Percentiles rank a stretch among this genome's conserved stretches.
phyloP scores from a whole-genome alignment of 2,113 vertebrate genomes.

The Oncorhynchus tshawytscha region DNA sequence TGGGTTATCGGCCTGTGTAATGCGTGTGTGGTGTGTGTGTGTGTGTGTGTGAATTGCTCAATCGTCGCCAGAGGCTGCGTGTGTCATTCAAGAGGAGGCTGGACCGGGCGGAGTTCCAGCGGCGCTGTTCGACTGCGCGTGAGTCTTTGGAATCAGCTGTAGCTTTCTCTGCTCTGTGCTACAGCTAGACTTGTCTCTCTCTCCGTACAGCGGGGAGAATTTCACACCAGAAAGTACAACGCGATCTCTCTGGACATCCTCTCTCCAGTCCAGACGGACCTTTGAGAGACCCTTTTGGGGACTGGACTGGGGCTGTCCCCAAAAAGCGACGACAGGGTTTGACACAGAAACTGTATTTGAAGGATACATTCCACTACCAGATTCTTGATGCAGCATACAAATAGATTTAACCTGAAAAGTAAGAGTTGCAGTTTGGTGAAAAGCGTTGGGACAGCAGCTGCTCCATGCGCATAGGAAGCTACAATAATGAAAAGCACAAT shows the following conservation, averaged over 20 bases:
- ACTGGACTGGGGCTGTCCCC: conserved; percentile 36
- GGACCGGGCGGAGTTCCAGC: conserved; percentile 70
- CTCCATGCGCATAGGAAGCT: neutral
- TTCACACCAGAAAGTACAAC: conserved; percentile 43
- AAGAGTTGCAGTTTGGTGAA: conserved; percentile 2
- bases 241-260: conserved; percentile 23
- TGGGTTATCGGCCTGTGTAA: neutral
- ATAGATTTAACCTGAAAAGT: neutral
- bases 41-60: conserved; percentile 62
- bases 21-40: conserved; percentile 13
- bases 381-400: neutral
- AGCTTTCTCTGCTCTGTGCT: conserved; percentile 46
- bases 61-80: conserved; percentile 21
- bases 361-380: conserved; percentile 16
- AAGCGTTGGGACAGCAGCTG: neutral
- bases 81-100: conserved; percentile 55
- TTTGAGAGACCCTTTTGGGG: neutral
- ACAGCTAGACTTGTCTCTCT: conserved; percentile 25
- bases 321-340: neutral
- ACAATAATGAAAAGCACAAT: conserved; percentile 34
- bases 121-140: conserved; percentile 39
- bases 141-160: conserved; percentile 55
- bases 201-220: conserved; percentile 21
- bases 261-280: conserved; percentile 20
- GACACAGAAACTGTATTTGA: neutral